Evolutionary conservation across 2,888 invertebrate species (phyloP).

Genomic region (Actias luna): DNA sequence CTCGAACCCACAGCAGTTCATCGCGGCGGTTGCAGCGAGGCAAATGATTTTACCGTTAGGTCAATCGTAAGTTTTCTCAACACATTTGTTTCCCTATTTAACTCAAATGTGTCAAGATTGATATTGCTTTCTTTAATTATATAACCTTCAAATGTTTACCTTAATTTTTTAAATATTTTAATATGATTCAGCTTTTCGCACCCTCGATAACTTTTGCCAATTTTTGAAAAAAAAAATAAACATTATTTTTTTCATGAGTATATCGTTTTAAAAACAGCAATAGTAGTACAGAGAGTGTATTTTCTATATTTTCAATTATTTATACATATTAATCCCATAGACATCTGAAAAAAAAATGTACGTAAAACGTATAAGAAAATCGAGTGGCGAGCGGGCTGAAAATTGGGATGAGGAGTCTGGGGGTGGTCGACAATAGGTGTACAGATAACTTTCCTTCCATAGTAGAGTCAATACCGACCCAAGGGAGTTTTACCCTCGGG

Average conservation of each 20-base stretch:
- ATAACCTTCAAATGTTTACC: background rate
- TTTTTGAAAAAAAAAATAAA: too few species aligned
- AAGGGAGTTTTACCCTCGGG: slow-evolving; percentile 81
- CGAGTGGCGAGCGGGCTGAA: slow-evolving; percentile 51
- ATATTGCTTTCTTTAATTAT: background rate
- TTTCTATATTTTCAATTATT: background rate
- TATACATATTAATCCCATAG: slow-evolving; percentile 20
- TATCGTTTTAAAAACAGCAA: background rate
- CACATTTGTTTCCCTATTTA: too few species aligned
- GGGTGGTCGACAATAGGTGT: slow-evolving; percentile 78
- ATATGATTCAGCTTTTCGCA: too few species aligned
- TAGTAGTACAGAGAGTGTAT: background rate
- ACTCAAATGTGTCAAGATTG: too few species aligned
- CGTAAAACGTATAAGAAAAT: slow-evolving; percentile 80
- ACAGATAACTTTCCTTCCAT: slow-evolving; percentile 81
- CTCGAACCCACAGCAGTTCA: too few species aligned
- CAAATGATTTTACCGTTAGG: too few species aligned
- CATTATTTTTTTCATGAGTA: background rate
- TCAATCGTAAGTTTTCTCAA: too few species aligned
- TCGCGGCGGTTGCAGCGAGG: too few species aligned
- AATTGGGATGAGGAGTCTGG: slow-evolving; percentile 44
- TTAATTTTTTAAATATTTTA: too few species aligned
- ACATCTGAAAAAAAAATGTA: slow-evolving; percentile 65
- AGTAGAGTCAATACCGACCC: slow-evolving; percentile 81
- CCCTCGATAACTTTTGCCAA: too few species aligned